Conservation (phyloP, 2,113 vertebrate species). For the Anarhynchus alexandrinus region DNA sequence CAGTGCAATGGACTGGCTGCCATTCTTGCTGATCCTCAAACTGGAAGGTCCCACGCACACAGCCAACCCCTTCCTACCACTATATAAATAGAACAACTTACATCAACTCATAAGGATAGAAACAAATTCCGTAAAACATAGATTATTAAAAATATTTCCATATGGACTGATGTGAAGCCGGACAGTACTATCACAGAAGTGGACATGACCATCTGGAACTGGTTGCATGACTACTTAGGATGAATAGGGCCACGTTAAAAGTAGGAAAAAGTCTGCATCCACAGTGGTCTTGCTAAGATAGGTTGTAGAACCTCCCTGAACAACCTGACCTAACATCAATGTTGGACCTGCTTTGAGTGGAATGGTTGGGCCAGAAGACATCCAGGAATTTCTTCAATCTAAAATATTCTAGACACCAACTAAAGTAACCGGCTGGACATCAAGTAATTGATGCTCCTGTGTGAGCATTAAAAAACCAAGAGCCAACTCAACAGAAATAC, state of each 20-base stretch:
- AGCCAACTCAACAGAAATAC: background rate
- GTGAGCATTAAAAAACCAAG: background rate
- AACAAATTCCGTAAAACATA: background rate
- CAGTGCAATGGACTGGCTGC: background rate
- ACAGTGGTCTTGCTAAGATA: background rate
- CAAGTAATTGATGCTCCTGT: background rate
- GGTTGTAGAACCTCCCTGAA: background rate
- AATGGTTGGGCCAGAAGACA: background rate
- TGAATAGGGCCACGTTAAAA: accelerated
- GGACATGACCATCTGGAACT: background rate
- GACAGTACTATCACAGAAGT: background rate
- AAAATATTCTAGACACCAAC: background rate
- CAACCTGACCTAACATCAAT: background rate
- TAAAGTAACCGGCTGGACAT: background rate
- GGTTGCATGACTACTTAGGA: background rate
- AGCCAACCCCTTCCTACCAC: background rate
- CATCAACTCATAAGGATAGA: background rate
- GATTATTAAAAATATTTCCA: background rate
- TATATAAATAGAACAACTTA: background rate
- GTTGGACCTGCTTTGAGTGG: background rate
- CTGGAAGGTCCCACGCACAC: background rate
- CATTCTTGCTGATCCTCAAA: background rate
- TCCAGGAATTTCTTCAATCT: background rate
- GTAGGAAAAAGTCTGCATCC: background rate
- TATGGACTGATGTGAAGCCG: background rate